A percentile compares a stretch with the other conserved stretches of the same genome.
Evolutionary conservation across 2,113 vertebrate species (phyloP).

Genomic region (Zosterops hypoxanthus): DNA sequence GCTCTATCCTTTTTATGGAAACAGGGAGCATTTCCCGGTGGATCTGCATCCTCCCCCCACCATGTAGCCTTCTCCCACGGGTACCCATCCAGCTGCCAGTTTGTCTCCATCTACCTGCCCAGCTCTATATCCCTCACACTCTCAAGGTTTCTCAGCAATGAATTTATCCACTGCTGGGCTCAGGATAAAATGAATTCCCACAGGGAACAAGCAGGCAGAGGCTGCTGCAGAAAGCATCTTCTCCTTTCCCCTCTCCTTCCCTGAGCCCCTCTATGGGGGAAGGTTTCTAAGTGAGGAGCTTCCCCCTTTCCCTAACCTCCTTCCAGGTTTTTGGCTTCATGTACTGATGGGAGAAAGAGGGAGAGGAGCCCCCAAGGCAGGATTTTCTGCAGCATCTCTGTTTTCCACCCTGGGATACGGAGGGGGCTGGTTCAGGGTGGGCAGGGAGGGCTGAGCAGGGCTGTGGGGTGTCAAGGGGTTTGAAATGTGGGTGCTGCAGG

Average conservation of each 20-base stretch:
- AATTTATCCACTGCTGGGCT: not conserved
- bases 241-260: not conserved
- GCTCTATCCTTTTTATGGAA: not conserved
- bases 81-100: not conserved
- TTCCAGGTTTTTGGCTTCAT: not conserved
- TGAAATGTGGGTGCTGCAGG: not conserved
- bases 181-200: not conserved
- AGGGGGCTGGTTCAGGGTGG: not conserved
- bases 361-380: not conserved
- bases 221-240: not conserved
- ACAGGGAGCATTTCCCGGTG: accelerated
- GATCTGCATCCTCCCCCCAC: not conserved
- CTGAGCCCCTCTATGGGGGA: not conserved
- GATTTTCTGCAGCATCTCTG: not conserved
- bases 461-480: not conserved
- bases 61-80: not conserved
- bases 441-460: not conserved
- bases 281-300: not conserved
- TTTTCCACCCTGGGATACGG: not conserved
- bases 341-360: not conserved
- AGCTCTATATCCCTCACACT: not conserved
- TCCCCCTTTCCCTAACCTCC: not conserved
- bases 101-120: not conserved
- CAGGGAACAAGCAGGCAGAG: not conserved
- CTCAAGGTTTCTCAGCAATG: not conserved